Base-by-base conservation (phyloP, 2,113 vertebrate species). In the Lathamus discolor region DNA sequence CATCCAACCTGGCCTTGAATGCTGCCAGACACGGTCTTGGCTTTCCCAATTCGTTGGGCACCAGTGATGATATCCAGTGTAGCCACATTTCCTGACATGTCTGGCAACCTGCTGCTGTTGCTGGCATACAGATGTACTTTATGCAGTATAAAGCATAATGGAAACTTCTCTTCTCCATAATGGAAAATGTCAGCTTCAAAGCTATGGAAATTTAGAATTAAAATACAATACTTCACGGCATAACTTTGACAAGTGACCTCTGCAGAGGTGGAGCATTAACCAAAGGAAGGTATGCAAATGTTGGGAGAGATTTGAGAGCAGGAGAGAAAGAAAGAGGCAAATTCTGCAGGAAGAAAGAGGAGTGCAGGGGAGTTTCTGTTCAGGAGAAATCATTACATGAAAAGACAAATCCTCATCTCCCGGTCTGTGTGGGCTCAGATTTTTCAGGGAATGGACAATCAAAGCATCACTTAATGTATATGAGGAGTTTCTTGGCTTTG, bases 131-230 rank as follows among this genome's bases (percentile, higher is more conserved):
- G 13, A 12, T 51, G 14, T 33, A 57, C 27, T 80, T 66, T 55
- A 25, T 43, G 57, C 4, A 7, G 33, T 24, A 25, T 29, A 11
- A 31, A 61, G 41, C 51, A 81, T 69, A 41, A 66, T 6, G 13
- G 20, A 76, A 13, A 27, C 13, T 4, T 41, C 83, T 39, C 44
- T 78, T 22, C 9, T 8, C 33, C 46, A 17, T 79, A 73, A 77
- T 80, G 59, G 70, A 87, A 95, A 88, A 86, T 49, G 17, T 66
- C 67, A 90, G 22, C 79, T 91, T 96, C 91, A 94, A 94, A 85
- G 75, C 37, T 29, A 49, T 6, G 18, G 46, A 93, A 94, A 92
- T 77, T 73, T 59, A 20, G 39, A 92, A 88, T 81, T 83, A 61
- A 93, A 78, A 76, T 15, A 18, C 20, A 55, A 6, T 5, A 2